These are phyloP conservation scores for Anas acuta DNA, from an alignment of 2,797 vertebrate species.

Conservation along the genomic window DNA sequence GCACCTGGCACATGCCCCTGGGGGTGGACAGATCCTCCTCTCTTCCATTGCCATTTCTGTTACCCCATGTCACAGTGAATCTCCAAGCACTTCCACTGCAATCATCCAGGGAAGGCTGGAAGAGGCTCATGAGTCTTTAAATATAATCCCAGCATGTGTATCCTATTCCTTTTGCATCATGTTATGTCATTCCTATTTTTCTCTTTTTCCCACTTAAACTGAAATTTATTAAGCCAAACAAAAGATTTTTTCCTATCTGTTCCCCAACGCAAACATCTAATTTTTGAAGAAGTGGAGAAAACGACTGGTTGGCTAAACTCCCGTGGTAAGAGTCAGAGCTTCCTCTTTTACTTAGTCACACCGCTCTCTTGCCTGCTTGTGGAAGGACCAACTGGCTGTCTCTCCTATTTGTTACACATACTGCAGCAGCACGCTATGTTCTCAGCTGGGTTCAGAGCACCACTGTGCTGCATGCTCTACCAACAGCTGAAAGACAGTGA, in stretches of 20 bases:
- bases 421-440: background rate
- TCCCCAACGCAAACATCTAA: background rate
- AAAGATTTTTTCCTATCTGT: background rate
- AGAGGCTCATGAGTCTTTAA: background rate
- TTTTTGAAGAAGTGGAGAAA: background rate
- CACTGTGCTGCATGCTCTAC: background rate
- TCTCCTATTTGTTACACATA: background rate
- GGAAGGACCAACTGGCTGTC: background rate
- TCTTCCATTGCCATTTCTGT: background rate
- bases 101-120: background rate
- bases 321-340: fast-evolving
- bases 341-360: background rate
- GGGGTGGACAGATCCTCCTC: background rate
- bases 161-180: background rate
- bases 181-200: background rate
- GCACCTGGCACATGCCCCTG: fast-evolving
- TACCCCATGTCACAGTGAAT: fast-evolving
- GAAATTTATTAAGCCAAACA: background rate
- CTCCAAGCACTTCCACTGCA: background rate
- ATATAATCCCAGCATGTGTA: background rate
- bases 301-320: background rate
- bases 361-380: background rate
- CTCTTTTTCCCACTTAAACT: background rate
- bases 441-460: background rate
- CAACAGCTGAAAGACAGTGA: background rate